A percentile compares a stretch with the other conserved stretches of the same genome.
These are phyloP conservation scores for Leptosomus discolor DNA, from an alignment of 2,113 vertebrate species.

Conservation along the genomic window DNA sequence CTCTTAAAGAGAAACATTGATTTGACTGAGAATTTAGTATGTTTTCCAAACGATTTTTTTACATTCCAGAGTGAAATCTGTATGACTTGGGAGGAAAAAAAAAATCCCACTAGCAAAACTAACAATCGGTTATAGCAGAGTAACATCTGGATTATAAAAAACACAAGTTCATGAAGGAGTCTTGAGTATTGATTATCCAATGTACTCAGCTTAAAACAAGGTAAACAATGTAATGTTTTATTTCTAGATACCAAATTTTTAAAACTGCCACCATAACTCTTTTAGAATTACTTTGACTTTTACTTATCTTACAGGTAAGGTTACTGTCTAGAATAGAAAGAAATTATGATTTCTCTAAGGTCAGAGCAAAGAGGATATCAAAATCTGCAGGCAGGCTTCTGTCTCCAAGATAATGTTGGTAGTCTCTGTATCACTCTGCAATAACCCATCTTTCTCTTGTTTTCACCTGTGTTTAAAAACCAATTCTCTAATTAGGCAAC, in stretches of 20 bases:
- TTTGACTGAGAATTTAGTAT: background rate
- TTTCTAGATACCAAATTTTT: background rate
- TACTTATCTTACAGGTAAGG: background rate
- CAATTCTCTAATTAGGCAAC: background rate
- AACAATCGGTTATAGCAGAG: background rate
- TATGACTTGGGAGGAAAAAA: background rate
- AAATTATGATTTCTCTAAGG: background rate
- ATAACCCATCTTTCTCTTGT: background rate
- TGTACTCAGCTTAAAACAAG: background rate
- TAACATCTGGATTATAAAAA: background rate
- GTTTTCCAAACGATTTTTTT: background rate
- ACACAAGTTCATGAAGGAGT: background rate
- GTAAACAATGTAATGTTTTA: background rate
- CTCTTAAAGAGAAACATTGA: background rate
- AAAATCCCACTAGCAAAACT: background rate
- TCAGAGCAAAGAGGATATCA: background rate
- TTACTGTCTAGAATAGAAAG: background rate
- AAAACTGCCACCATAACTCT: background rate
- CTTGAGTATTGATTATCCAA: background rate
- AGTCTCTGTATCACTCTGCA: background rate
- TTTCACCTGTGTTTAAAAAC: background rate
- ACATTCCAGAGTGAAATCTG: background rate
- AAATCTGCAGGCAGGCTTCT: background rate
- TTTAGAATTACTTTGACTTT: constrained; percentile 1
- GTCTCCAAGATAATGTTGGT: background rate